phyloP scores from a whole-genome alignment of 2,113 vertebrate genomes.

The Turnix velox region DNA sequence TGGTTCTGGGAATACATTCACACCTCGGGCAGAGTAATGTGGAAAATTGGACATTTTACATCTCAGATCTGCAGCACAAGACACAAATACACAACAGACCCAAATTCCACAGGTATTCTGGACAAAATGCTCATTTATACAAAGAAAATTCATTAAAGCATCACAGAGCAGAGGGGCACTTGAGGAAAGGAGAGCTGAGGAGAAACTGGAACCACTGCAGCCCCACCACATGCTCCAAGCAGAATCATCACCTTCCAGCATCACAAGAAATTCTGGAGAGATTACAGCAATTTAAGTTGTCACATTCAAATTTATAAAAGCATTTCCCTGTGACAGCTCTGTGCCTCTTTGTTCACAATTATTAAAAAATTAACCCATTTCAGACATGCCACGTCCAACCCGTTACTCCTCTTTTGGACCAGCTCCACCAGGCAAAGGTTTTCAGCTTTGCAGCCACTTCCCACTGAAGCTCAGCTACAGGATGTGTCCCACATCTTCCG shows the following conservation, averaged over 20 bases:
- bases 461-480: background rate
- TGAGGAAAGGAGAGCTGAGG: background rate
- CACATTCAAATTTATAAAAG: background rate
- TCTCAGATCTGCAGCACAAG: background rate
- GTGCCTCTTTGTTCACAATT: background rate
- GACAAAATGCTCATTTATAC: background rate
- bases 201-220: background rate
- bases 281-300: background rate
- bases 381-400: background rate
- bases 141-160: conserved; percentile 5
- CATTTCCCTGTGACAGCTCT: background rate
- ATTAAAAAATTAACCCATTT: background rate
- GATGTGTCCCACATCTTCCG: background rate
- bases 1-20: background rate
- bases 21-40: background rate
- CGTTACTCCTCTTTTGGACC: background rate
- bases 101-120: background rate
- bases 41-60: background rate
- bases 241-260: fast-evolving
- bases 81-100: background rate
- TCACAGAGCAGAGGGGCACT: background rate
- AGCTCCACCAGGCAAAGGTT: background rate
- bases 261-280: background rate
- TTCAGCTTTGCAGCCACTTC: background rate
- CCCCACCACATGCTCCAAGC: background rate